Percentiles rank a stretch among this genome's conserved stretches.
phyloP scores from a whole-genome alignment of 2,888 invertebrate species.

The Allolobophora icterica region DNA sequence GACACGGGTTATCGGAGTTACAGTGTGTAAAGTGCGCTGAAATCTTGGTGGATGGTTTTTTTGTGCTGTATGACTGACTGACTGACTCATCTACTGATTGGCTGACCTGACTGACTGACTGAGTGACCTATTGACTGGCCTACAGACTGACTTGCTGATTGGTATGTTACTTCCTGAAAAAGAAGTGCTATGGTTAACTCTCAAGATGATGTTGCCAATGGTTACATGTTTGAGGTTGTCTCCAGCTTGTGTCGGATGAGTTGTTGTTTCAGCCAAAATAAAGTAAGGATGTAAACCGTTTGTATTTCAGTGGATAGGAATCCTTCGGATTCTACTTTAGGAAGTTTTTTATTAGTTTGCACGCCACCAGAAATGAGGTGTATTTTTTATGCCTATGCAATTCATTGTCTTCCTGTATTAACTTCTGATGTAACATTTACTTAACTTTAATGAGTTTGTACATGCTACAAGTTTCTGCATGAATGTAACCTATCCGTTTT shows the following conservation, averaged over 20 bases:
- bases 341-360: not conserved
- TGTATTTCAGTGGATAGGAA: not conserved
- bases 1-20: not conserved
- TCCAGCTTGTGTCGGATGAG: not conserved
- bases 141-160: no score
- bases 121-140: no score
- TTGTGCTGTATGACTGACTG: no score
- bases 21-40: not conserved
- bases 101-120: no score
- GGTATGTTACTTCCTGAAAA: not conserved
- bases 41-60: not conserved
- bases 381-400: not conserved
- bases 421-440: not conserved
- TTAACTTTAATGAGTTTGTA: not conserved
- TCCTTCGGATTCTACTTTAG: not conserved
- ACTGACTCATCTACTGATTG: no score
- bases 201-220: not conserved
- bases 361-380: not conserved
- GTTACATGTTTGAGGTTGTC: no score
- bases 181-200: not conserved
- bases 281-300: not conserved
- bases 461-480: not conserved
- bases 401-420: not conserved
- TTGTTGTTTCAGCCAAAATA: not conserved
- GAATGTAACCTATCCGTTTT: no score